phyloP scores from a whole-genome alignment of 92 coral and sea anemone genomes.

The Anthopleura xanthogrammica region DNA sequence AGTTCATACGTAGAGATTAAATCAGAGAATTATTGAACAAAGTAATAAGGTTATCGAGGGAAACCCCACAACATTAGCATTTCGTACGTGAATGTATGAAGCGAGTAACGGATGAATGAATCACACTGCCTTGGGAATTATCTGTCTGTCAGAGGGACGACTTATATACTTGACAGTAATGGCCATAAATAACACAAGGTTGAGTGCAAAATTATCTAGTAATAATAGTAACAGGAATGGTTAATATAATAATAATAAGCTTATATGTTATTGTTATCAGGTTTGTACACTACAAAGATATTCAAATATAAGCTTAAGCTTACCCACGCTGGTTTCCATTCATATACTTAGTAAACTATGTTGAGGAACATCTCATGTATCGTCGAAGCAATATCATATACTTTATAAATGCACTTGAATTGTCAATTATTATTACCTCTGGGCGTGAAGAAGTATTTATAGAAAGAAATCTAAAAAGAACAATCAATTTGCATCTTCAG shows the following conservation, averaged over 20 bases:
- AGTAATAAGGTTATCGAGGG: too few species aligned
- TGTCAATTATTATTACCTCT: slow-evolving; percentile 9
- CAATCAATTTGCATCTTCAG: neutral
- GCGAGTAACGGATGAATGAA: neutral
- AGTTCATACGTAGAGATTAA: too few species aligned
- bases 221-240: neutral
- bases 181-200: neutral
- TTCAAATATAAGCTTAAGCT: neutral
- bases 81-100: too few species aligned
- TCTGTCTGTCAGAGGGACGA: neutral
- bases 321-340: neutral
- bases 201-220: neutral
- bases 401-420: neutral
- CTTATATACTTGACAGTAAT: neutral
- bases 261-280: neutral
- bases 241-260: too few species aligned
- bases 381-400: neutral
- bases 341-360: neutral
- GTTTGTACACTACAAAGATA: neutral
- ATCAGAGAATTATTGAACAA: too few species aligned
- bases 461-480: slow-evolving; percentile 6
- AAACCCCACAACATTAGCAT: too few species aligned
- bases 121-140: neutral
- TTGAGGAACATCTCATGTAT: neutral
- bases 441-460: neutral